Evolutionary conservation across 2,888 invertebrate genomes (phyloP).

Genomic region (Latrodectus elegans): DNA sequence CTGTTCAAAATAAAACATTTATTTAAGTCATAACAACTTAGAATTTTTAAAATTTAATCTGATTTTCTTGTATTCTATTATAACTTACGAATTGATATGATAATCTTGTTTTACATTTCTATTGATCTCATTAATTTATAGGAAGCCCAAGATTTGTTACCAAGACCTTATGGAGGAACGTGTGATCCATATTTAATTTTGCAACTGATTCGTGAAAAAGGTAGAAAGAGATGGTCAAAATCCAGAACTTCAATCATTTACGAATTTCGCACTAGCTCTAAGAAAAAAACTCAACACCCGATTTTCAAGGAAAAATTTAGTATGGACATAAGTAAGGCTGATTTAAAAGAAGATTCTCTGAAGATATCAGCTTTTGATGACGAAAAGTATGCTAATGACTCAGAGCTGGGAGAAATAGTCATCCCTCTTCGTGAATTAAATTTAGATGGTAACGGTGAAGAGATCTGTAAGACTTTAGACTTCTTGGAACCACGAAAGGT

Average conservation of each 20-base stretch:
- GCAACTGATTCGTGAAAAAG: conserved; percentile 70
- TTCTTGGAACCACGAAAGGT: conserved; percentile 76
- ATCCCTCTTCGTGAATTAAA: conserved; percentile 75
- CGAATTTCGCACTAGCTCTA: conserved; percentile 68
- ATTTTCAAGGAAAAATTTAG: conserved; percentile 76
- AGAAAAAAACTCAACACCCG: conserved; percentile 74
- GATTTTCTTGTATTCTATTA: too few relatives aligned
- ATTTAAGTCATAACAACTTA: too few relatives aligned
- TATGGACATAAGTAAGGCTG: conserved; percentile 74
- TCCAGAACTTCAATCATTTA: conserved; percentile 54
- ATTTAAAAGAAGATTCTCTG: conserved; percentile 76
- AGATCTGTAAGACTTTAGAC: conserved; percentile 50
- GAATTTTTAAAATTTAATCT: too few relatives aligned
- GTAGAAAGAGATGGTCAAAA: conserved; percentile 65
- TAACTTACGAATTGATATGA: too few relatives aligned
- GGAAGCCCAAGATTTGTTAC: conserved; percentile 77
- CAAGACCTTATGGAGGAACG: conserved; percentile 76
- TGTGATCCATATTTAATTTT: conserved; percentile 72
- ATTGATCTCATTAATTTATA: conserved; percentile 70
- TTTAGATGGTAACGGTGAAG: conserved; percentile 51
- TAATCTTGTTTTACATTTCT: too few relatives aligned
- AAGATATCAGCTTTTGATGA: conserved; percentile 76
- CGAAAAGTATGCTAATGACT: conserved; percentile 77
- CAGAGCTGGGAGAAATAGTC: conserved; percentile 76
- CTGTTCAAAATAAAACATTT: too few relatives aligned